Base-by-base conservation (phyloP, 2,113 vertebrate genomes). In the Gobiocypris rarus region DNA sequence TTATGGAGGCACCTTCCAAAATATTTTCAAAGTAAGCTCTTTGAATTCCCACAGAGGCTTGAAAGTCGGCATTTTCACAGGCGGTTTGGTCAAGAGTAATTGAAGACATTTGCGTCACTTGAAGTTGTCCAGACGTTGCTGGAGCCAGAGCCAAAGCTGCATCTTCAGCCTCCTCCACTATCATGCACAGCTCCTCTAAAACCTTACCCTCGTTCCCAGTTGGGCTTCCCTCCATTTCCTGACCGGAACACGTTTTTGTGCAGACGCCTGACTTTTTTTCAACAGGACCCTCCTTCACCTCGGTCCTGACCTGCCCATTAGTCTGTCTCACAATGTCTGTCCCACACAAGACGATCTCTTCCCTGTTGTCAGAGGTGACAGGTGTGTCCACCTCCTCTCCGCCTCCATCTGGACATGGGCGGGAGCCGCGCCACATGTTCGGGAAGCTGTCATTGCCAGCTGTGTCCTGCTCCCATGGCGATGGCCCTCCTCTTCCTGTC, bases 371-470 rank as follows among this genome's bases (percentile, higher is more conserved):
- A 87, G 87, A 88, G 87, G 84, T 89, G 86, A 86, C 87, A 69
- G 94, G 89, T 92, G 92, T 56, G 90, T 85, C 92, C 86, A 54
- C 90, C 85, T 91, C 93, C 87, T 87, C 88, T 71, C 91, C 90
- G 89, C 90, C 80, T 86, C 88, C 94, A 92, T 94, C 95, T 93
- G 90, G 92, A 78, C 92, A 91, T 90, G 92, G 90, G 38, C 63
- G 84, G 82, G 91, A 89, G 83, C 45, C 87, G 52, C 87, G 85
- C 83, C 89, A 73, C 13, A 83, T 75, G 43, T 78, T 63, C 71
- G 74, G 83, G 2, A 89, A 76, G 77, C 89, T 75, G 90, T 95
- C 93, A 88, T 92, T 88, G 8, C 88, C 93, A 87, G 92, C 90
- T 81, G 90, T 82, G 88, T 56, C 89, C 90, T 83, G 82, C 89